A percentile compares a stretch with the other conserved stretches of the same genome.
phyloP scores from a whole-genome alignment of 2,113 vertebrate genomes.

The Crypturellus undulatus region DNA sequence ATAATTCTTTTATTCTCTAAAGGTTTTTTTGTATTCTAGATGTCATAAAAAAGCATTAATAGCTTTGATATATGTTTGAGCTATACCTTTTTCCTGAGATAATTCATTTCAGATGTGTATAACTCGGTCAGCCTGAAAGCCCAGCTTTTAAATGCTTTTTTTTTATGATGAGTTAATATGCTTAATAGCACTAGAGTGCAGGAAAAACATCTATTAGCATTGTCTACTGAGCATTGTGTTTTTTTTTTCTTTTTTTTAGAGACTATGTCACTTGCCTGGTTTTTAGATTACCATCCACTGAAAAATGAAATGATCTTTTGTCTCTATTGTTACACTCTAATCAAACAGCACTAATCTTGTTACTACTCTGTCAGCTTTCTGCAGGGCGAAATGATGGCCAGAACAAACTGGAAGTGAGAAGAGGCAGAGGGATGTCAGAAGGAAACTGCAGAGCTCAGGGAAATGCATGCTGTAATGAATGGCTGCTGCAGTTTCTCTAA shows the following conservation, averaged over 20 bases:
- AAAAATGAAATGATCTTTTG: neutral
- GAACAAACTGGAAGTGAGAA: neutral
- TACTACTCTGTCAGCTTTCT: neutral
- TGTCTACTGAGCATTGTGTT: neutral
- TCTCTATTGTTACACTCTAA: neutral
- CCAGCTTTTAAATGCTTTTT: neutral
- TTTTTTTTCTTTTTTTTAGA: neutral
- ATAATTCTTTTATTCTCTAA: neutral
- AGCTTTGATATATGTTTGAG: neutral
- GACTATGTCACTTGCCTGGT: neutral
- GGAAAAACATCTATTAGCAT: neutral
- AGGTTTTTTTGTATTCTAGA: neutral
- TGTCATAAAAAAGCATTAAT: neutral
- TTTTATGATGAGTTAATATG: neutral
- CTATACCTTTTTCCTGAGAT: neutral
- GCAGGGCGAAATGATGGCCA: neutral
- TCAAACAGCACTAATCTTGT: neutral
- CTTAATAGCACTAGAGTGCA: neutral
- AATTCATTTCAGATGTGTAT: neutral
- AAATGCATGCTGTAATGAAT: neutral
- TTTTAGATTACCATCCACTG: neutral
- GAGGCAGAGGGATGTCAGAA: neutral
- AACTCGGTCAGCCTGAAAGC: neutral
- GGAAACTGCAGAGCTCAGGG: neutral
- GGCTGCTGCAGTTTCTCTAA: neutral